These are phyloP conservation scores for Heliothis virescens DNA, from an alignment of 1,140 invertebrate species.

Conservation along the genomic window DNA sequence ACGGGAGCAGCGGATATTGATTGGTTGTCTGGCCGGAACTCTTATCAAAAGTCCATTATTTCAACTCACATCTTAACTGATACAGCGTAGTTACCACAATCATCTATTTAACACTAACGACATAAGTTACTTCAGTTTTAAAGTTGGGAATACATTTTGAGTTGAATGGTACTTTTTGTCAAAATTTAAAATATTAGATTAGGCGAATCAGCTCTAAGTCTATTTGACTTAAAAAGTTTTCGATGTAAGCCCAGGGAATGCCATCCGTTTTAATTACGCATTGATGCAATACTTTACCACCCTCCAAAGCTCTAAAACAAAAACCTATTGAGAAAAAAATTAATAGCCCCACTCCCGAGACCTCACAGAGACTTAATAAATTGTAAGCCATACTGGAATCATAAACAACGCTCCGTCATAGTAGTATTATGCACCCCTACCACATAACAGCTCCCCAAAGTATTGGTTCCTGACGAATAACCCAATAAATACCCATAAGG, in stretches of 20 bases:
- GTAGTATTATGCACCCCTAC: slow-evolving; percentile 80
- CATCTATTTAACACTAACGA: too few species aligned
- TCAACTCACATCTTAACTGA: slow-evolving; percentile 30
- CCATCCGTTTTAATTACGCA: too few species aligned
- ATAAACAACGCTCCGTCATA: slow-evolving; percentile 74
- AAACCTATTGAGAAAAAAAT: slow-evolving; percentile 30
- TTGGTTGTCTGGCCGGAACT: slow-evolving; percentile 37
- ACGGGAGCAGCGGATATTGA: slow-evolving; percentile 41
- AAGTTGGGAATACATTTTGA: too few species aligned
- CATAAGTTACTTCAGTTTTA: too few species aligned
- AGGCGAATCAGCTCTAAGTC: too few species aligned
- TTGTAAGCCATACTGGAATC: slow-evolving; percentile 69
- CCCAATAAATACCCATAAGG: slow-evolving; percentile 83
- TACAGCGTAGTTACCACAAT: neutral
- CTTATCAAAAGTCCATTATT: slow-evolving; percentile 36
- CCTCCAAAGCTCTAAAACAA: slow-evolving; percentile 33
- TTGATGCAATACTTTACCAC: slow-evolving; percentile 1
- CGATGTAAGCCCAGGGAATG: too few species aligned
- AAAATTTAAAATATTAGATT: too few species aligned
- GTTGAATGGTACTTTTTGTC: too few species aligned
- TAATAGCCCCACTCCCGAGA: slow-evolving; percentile 36
- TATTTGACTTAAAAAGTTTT: too few species aligned
- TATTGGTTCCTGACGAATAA: slow-evolving; percentile 81
- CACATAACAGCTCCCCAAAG: slow-evolving; percentile 77
- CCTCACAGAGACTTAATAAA: slow-evolving; percentile 72